Base-by-base conservation (phyloP, 2,888 invertebrate genomes). In the Tetranychus truncatus region DNA sequence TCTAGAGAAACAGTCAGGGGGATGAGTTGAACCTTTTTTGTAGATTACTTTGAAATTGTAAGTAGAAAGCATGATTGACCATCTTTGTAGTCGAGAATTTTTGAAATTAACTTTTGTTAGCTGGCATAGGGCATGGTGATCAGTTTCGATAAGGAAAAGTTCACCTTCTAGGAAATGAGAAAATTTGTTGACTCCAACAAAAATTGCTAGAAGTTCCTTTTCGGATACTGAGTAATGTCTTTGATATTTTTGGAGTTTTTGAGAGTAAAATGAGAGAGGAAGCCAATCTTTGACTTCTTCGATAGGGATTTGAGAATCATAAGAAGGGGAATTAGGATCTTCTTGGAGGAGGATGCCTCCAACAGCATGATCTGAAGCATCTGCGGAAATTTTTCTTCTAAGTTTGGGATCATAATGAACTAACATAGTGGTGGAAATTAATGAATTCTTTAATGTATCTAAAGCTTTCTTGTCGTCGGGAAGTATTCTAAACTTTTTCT, bases 91-190 rank as follows among this genome's bases (percentile, higher is more conserved):
- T 1, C 69, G 69, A 5, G 21, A 20, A 3, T 69, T 69, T 20
- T 69, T 69, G 21, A 69, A 69, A 5, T 24, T 69, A 1, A 8
- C 24, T 20, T 69, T 69, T 1, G 69, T 20, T 4, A 69, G 4
- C 3, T 69, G 69, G 8, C 69, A 69, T 1, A 69, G 69, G 24
- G 69, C 69, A 69, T 69, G 69, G n/a, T 69, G 69, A 11, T 69
- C 69, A 5, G 69, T 69, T 9, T 24, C 21, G 20, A 69, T 21
- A 4, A 24, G 21, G 11, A 69, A 69, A 6, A 20, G n/a, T 20
- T 11, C 24, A 21, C 21, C 20, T 24, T 69, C 69, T 7, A 69
- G 24, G 8, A 6, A 69, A 20, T 69, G 69, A 69, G 11, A 6
- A 3, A 24, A 24, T 69, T 24, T 69, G 8, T 69, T 24, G 1